These are phyloP conservation scores for Lysiphlebus fabarum DNA, from an alignment of 1,140 invertebrate genomes.

Conservation along the genomic window DNA sequence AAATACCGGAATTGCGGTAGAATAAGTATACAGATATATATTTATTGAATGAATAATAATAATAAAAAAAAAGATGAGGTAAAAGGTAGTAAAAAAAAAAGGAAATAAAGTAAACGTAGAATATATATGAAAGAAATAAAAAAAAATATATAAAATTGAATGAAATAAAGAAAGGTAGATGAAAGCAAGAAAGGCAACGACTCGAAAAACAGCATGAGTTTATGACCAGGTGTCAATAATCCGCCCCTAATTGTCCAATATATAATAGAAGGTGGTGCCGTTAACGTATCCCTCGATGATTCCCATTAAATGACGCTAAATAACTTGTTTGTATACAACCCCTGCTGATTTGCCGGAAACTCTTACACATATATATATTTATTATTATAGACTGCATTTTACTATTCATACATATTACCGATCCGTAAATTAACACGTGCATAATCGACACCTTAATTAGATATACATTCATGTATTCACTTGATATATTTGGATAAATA, in stretches of 20 bases:
- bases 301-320: conserved; percentile 48
- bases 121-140: no score
- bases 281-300: conserved; percentile 23
- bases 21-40: conserved; percentile 34
- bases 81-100: no score
- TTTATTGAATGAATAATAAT: no score
- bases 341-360: conserved; percentile 31
- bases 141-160: no score
- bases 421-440: no score
- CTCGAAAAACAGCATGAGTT: conserved; percentile 44
- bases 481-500: no score
- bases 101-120: no score
- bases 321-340: conserved; percentile 51
- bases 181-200: conserved; percentile 26
- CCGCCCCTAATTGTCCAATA: conserved; percentile 47
- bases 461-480: no score
- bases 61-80: no score
- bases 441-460: no score
- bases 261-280: conserved; percentile 19
- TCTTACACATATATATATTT: conserved; percentile 15
- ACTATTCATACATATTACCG: not conserved
- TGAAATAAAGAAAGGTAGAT: conserved; percentile 1
- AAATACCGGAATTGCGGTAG: conserved; percentile 46
- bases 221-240: conserved; percentile 53
- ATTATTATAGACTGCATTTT: conserved; percentile 4